Evolutionary conservation across 2,888 invertebrate species (phyloP).

Genomic region (Strigamia crassipes): DNA sequence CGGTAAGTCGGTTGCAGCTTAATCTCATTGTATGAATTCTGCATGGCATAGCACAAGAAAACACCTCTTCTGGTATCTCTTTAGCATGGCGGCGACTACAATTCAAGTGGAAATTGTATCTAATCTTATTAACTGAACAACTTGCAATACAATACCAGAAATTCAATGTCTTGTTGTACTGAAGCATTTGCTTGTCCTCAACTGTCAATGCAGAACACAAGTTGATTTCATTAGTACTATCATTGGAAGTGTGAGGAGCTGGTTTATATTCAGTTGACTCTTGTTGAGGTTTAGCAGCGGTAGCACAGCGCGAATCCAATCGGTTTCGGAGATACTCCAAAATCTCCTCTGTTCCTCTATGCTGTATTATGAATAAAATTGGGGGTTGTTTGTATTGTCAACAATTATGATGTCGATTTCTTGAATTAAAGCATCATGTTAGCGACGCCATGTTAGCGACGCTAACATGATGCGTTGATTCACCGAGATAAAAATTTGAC

Average conservation of each 20-base stretch:
- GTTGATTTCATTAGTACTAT: background rate
- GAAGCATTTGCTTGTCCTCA: background rate
- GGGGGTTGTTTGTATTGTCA: too few species aligned
- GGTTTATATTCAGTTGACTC: background rate
- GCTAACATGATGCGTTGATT: too few species aligned
- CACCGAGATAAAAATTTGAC: too few species aligned
- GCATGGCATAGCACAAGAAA: conserved; percentile 71
- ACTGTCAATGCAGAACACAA: background rate
- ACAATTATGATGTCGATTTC: too few species aligned
- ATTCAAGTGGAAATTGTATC: background rate
- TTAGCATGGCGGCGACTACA: conserved; percentile 59
- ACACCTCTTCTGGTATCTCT: conserved; percentile 72
- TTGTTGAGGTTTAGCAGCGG: background rate
- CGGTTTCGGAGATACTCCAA: background rate
- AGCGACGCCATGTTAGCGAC: too few species aligned
- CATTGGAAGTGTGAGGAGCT: background rate
- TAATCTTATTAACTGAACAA: too few species aligned
- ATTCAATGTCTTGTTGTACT: background rate
- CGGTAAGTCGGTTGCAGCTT: conserved; percentile 74
- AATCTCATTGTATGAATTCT: conserved; percentile 77
- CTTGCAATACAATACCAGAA: background rate
- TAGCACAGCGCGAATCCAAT: background rate
- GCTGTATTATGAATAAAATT: too few species aligned
- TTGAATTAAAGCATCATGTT: too few species aligned
- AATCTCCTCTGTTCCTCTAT: background rate